Percentiles rank a stretch among this genome's conserved stretches.
Evolutionary conservation across 2,113 vertebrate genomes (phyloP).

Genomic region (Melanotaenia duboulayi): DNA sequence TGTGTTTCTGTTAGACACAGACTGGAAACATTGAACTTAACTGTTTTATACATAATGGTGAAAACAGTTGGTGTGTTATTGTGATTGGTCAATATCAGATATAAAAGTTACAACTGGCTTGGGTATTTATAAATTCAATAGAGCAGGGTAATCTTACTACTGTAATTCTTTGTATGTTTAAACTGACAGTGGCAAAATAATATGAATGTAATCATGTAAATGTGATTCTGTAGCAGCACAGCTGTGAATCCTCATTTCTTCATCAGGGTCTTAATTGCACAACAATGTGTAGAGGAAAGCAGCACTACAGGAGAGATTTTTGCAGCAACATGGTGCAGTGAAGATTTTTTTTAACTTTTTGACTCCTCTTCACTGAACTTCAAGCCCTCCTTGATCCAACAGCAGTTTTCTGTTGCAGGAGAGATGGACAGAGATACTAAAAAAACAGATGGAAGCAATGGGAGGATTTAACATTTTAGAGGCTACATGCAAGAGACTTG

Average conservation of each 20-base stretch:
- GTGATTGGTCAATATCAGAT: conserved; percentile 45
- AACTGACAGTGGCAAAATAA: conserved; percentile 40
- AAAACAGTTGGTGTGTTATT: conserved; percentile 42
- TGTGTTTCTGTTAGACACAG: conserved; percentile 53
- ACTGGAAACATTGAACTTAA: conserved; percentile 39
- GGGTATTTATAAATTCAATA: conserved; percentile 16
- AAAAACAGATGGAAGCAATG: conserved; percentile 32
- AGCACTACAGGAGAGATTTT: conserved; percentile 9
- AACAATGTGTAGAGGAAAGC: conserved; percentile 32
- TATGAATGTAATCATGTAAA: conserved; percentile 74
- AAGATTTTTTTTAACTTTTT: conserved; percentile 48
- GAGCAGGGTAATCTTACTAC: conserved; percentile 32
- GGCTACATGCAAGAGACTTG: conserved; percentile 34
- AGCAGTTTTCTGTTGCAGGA: conserved; percentile 34
- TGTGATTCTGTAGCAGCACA: conserved; percentile 34
- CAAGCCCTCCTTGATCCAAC: conserved; percentile 1
- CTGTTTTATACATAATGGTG: conserved; percentile 35
- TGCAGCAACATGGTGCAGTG: conserved; percentile 13
- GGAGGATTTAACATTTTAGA: conserved; percentile 53
- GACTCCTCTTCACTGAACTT: conserved; percentile 24
- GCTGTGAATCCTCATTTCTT: conserved; percentile 50
- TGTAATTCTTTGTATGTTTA: conserved; percentile 36
- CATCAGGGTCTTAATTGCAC: conserved; percentile 68
- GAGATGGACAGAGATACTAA: conserved; percentile 46
- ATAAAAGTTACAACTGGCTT: conserved; percentile 20